phyloP scores from a whole-genome alignment of 2,888 invertebrate genomes.

The Tenthredo distinguenda region DNA sequence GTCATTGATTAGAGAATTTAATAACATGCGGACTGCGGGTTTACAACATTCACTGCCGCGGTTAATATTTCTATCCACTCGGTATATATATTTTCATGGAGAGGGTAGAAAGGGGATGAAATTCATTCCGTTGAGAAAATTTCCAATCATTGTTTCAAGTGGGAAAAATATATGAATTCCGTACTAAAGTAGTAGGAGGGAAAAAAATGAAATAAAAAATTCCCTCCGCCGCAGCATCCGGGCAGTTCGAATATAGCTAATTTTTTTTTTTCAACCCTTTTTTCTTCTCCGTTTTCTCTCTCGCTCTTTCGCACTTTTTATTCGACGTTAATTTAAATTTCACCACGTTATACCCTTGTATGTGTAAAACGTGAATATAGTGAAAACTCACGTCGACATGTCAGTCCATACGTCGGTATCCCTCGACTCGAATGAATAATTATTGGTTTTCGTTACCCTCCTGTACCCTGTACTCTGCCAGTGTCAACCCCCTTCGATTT shows the following conservation, averaged over 20 bases:
- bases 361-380: background rate
- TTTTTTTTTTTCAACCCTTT: background rate
- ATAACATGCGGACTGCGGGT: background rate
- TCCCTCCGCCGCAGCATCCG: background rate
- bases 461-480: background rate
- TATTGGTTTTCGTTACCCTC: slow-evolving; percentile 43
- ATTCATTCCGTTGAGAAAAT: background rate
- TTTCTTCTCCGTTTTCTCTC: background rate
- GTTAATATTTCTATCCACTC: background rate
- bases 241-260: background rate
- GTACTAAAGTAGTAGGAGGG: background rate
- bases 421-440: slow-evolving; percentile 38
- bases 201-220: background rate
- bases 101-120: background rate
- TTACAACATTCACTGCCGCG: background rate
- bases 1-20: slow-evolving; percentile 14
- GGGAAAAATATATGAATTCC: background rate
- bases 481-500: background rate
- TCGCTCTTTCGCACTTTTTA: background rate
- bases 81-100: background rate
- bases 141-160: background rate
- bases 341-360: slow-evolving; percentile 1
- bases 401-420: slow-evolving; percentile 16
- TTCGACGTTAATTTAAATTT: slow-evolving; percentile 38
- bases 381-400: slow-evolving; percentile 6